Evolutionary conservation across 2,888 invertebrate genomes (phyloP).

Genomic region (Tenthredo livida): DNA sequence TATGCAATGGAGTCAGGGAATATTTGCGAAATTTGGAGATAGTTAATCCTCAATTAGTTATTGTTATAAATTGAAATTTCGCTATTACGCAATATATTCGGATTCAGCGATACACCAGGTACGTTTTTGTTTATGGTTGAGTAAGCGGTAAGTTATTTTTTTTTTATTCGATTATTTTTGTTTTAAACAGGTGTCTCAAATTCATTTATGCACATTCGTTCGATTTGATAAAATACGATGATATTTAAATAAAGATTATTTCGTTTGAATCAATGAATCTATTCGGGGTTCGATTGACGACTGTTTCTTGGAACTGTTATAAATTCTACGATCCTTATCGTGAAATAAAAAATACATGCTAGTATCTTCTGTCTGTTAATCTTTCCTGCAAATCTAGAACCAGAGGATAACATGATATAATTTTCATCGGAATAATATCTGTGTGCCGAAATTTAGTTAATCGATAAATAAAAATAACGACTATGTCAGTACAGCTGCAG

Average conservation of each 20-base stretch:
- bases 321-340: conserved; percentile 21
- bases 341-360: neutral
- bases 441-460: neutral
- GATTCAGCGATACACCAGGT: neutral
- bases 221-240: neutral
- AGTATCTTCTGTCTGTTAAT: neutral
- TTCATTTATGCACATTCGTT: conserved; percentile 28
- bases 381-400: conserved; percentile 5
- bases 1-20: neutral
- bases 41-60: neutral
- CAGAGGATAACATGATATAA: conserved; percentile 3
- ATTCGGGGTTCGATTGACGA: conserved; percentile 29
- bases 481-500: neutral
- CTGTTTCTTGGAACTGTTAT: conserved; percentile 25
- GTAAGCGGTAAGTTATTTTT: conserved; percentile 30
- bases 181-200: conserved; percentile 5
- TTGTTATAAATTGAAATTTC: neutral
- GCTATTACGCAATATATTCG: neutral
- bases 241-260: conserved; percentile 20
- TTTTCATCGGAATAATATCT: neutral
- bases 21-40: neutral
- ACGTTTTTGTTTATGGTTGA: neutral
- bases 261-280: conserved; percentile 49
- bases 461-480: neutral
- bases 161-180: neutral